These are phyloP conservation scores for Ophonus ardosiacus DNA, from an alignment of 2,888 invertebrate genomes.

Conservation along the genomic window DNA sequence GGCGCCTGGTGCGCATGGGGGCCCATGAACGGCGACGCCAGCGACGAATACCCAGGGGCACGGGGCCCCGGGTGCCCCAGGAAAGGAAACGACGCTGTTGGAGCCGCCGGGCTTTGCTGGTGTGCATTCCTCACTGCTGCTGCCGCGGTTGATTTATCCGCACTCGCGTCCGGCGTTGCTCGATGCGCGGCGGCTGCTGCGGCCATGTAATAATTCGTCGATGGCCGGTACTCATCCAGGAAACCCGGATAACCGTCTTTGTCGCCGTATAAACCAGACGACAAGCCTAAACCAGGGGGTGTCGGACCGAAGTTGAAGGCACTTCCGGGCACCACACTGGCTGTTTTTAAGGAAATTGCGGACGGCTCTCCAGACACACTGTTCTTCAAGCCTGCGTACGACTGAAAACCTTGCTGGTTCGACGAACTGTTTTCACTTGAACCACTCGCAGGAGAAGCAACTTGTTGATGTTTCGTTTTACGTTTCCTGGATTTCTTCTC, in stretches of 20 bases:
- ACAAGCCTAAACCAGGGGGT: slow-evolving; percentile 78
- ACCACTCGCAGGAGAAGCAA: neutral
- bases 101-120: slow-evolving; percentile 75
- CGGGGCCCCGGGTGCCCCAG: slow-evolving; percentile 75
- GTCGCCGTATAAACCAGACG: slow-evolving; percentile 80
- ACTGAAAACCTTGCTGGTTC: slow-evolving; percentile 77
- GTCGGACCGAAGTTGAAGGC: slow-evolving; percentile 91
- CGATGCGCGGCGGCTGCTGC: slow-evolving; percentile 76
- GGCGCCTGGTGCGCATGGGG: slow-evolving; percentile 76
- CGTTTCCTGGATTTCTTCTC: slow-evolving; percentile 72
- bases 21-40: slow-evolving; percentile 80
- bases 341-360: slow-evolving; percentile 82
- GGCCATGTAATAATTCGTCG: slow-evolving; percentile 80
- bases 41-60: slow-evolving; percentile 79
- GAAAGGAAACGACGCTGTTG: slow-evolving; percentile 73
- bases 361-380: slow-evolving; percentile 72
- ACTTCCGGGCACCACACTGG: slow-evolving; percentile 87
- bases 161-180: slow-evolving; percentile 74
- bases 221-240: slow-evolving; percentile 83
- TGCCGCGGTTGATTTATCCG: slow-evolving; percentile 74
- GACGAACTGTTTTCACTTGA: slow-evolving; percentile 31
- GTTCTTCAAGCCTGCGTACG: slow-evolving; percentile 79
- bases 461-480: slow-evolving; percentile 71
- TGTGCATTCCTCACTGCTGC: slow-evolving; percentile 75
- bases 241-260: slow-evolving; percentile 82